These are phyloP conservation scores for Cherax quadricarinatus DNA, from an alignment of 1,140 invertebrate genomes.

Conservation along the genomic window DNA sequence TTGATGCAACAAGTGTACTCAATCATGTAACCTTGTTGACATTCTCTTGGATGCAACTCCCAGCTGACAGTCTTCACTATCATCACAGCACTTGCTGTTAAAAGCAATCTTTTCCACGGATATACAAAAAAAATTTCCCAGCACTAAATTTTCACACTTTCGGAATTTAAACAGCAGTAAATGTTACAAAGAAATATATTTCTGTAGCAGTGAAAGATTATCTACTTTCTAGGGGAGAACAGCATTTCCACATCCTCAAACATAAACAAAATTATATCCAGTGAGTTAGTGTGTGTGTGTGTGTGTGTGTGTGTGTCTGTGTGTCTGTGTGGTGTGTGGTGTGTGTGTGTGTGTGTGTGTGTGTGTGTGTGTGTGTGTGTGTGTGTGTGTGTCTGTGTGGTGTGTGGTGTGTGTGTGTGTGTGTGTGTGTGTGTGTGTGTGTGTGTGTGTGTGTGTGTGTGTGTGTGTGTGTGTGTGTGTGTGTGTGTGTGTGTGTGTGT, in stretches of 20 bases:
- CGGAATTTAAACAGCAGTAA: conserved; percentile 56
- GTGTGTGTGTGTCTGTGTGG: no score
- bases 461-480: no score
- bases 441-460: no score
- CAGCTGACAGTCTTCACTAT: neutral
- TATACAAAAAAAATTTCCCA: conserved; percentile 49
- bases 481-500: no score
- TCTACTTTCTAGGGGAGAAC: conserved; percentile 36
- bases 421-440: no score
- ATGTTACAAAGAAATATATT: conserved; percentile 25
- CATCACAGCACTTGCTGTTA: neutral
- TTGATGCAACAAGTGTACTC: conserved; percentile 19
- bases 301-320: no score
- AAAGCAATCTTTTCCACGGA: conserved; percentile 36
- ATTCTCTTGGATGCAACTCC: neutral
- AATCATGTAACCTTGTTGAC: neutral
- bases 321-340: no score
- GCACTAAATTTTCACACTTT: conserved; percentile 30
- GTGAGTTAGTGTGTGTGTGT: no score
- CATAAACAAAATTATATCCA: conserved; percentile 40
- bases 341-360: no score
- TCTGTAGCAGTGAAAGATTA: conserved; percentile 31
- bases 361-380: no score
- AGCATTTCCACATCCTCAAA: conserved; percentile 52
- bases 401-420: no score